Evolutionary conservation across 2,113 vertebrate genomes (phyloP).

Genomic region (Bucco capensis): DNA sequence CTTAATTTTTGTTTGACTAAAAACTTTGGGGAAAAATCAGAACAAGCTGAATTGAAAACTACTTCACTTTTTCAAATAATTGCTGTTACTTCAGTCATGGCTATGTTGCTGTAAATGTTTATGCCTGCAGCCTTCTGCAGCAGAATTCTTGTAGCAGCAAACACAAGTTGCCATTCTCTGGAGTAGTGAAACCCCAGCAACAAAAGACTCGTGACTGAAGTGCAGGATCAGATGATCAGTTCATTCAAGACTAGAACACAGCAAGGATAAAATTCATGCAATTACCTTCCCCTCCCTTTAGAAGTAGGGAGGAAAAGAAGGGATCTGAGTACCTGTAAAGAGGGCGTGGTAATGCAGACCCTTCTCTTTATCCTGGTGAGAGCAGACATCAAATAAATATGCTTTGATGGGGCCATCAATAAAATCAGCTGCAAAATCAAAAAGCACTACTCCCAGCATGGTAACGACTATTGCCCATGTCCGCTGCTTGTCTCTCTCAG

Average conservation of each 20-base stretch:
- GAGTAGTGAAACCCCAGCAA: not conserved
- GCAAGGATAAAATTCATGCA: not conserved
- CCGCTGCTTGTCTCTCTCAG: constrained; percentile 55
- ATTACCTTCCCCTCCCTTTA: not conserved
- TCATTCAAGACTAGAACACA: constrained; percentile 40
- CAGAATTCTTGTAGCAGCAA: not conserved
- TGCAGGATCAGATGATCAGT: constrained; percentile 56
- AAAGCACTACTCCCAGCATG: constrained; percentile 94
- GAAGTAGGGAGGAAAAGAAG: not conserved
- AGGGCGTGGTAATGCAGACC: constrained; percentile 96
- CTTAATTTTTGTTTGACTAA: not conserved
- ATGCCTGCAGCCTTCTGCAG: not conserved
- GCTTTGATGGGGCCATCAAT: constrained; percentile 97
- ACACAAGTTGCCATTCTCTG: constrained; percentile 60
- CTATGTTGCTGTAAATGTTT: not conserved
- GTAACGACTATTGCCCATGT: constrained; percentile 86
- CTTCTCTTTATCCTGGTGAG: constrained; percentile 89
- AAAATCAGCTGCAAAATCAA: constrained; percentile 98
- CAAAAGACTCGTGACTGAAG: constrained; percentile 56
- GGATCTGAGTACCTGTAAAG: constrained; percentile 85
- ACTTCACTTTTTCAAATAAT: not conserved
- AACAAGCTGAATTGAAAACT: not conserved
- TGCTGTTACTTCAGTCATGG: not conserved
- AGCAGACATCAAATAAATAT: constrained; percentile 96
- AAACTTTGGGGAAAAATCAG: not conserved